phyloP scores from a whole-genome alignment of 1,140 invertebrate species.

The Harlomillsia oculata region DNA sequence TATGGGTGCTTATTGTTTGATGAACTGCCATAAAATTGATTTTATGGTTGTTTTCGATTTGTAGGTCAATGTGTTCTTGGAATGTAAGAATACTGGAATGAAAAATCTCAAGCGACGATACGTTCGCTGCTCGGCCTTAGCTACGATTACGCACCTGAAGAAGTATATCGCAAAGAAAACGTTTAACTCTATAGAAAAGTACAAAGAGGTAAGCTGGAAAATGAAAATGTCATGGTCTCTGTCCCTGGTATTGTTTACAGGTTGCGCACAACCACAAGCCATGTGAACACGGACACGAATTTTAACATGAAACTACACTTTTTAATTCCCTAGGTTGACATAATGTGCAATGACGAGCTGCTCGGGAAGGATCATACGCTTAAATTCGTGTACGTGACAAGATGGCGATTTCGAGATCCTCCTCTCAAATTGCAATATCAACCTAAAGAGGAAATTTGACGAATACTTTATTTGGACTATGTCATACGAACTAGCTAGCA shows the following conservation, averaged over 20 bases:
- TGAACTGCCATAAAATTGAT: no score
- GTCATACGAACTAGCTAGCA: no score
- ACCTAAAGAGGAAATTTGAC: constrained; percentile 34
- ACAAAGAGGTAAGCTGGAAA: constrained; percentile 88
- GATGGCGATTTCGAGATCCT: constrained; percentile 90
- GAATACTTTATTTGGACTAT: neutral
- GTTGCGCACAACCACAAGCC: no score
- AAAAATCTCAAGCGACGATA: constrained; percentile 78
- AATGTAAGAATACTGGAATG: constrained; percentile 72
- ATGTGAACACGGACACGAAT: no score
- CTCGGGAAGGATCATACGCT: constrained; percentile 97
- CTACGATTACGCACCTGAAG: constrained; percentile 92
- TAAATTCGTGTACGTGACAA: constrained; percentile 95
- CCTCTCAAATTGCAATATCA: constrained; percentile 69
- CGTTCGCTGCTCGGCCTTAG: constrained; percentile 87
- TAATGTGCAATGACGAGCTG: constrained; percentile 95
- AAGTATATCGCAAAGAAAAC: constrained; percentile 96
- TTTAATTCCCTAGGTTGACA: constrained; percentile 68
- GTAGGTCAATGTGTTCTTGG: constrained; percentile 79
- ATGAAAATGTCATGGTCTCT: no score
- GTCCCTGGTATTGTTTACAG: no score
- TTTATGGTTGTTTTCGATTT: constrained; percentile 15
- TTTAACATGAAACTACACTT: no score
- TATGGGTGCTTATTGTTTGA: constrained; percentile 65
- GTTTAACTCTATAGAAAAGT: constrained; percentile 78